These are phyloP conservation scores for Columba janthina DNA, from an alignment of 2,113 vertebrate genomes.

Conservation along the genomic window DNA sequence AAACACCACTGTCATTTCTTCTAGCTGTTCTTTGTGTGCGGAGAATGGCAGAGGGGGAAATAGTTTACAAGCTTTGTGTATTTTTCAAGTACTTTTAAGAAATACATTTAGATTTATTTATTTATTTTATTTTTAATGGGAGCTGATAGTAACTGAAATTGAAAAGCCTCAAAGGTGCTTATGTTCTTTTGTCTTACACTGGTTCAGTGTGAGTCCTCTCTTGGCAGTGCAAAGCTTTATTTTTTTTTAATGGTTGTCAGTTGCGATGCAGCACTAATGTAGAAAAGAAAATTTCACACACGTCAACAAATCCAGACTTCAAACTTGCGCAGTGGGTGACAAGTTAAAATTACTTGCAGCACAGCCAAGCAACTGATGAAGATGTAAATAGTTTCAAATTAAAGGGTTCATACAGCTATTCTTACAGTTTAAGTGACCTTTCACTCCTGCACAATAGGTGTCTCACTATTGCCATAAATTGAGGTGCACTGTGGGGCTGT, in stretches of 20 bases:
- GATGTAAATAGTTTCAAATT: neutral
- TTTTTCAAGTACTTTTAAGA: neutral
- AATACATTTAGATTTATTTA: too few relatives aligned
- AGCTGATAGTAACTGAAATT: neutral
- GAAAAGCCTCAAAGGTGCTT: neutral
- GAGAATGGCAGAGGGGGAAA: neutral
- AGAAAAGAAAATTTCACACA: neutral
- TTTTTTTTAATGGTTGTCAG: neutral
- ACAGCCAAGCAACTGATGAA: neutral
- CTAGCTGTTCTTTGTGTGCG: fast-evolving
- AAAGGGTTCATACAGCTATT: neutral
- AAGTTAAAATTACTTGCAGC: neutral
- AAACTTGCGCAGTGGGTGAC: neutral
- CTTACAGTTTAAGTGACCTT: neutral
- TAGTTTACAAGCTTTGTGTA: neutral
- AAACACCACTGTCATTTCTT: fast-evolving
- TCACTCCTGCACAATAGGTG: conserved; percentile 53
- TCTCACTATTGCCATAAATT: conserved; percentile 50
- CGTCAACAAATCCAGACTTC: neutral
- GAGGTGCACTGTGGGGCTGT: neutral
- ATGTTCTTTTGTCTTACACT: neutral
- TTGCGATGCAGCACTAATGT: neutral
- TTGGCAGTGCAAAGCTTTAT: neutral
- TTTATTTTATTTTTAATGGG: too few relatives aligned
- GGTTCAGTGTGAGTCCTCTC: neutral